phyloP scores from a whole-genome alignment of 2,888 invertebrate genomes.

The Apantesis nais region DNA sequence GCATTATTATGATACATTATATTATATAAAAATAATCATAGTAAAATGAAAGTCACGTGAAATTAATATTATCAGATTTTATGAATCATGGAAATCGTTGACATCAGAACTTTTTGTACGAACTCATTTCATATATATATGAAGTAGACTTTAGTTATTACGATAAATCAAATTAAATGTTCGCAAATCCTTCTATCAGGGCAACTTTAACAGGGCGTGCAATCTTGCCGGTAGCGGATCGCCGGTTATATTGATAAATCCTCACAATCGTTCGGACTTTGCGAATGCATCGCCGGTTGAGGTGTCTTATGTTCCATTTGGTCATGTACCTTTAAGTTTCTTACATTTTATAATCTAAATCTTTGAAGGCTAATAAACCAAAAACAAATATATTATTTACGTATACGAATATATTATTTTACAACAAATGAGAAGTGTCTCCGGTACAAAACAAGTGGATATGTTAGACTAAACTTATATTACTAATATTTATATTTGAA shows the following conservation, averaged over 20 bases:
- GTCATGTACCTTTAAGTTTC: slow-evolving; percentile 33
- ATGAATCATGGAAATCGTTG: neutral
- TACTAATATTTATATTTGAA: neutral
- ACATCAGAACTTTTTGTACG: neutral
- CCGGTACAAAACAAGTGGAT: no score
- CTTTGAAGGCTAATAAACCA: neutral
- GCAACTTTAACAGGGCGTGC: slow-evolving; percentile 50
- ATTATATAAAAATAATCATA: neutral
- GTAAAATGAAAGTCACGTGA: no score
- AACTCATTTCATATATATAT: neutral
- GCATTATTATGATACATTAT: neutral
- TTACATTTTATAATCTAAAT: slow-evolving; percentile 18
- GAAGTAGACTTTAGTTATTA: slow-evolving; percentile 25
- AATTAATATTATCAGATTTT: neutral
- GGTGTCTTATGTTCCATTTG: slow-evolving; percentile 70
- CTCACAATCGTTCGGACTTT: slow-evolving; percentile 76
- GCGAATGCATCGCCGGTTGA: slow-evolving; percentile 62
- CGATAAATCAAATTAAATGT: slow-evolving; percentile 41
- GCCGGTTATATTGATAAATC: slow-evolving; percentile 76
- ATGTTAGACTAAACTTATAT: no score
- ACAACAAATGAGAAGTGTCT: no score
- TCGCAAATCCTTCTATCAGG: slow-evolving; percentile 53
- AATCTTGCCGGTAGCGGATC: slow-evolving; percentile 56
- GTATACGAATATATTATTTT: no score
- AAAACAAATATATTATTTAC: slow-evolving; percentile 30